These are phyloP conservation scores for Homarus gammarus DNA, from an alignment of 2,888 invertebrate genomes.

Conservation along the genomic window DNA sequence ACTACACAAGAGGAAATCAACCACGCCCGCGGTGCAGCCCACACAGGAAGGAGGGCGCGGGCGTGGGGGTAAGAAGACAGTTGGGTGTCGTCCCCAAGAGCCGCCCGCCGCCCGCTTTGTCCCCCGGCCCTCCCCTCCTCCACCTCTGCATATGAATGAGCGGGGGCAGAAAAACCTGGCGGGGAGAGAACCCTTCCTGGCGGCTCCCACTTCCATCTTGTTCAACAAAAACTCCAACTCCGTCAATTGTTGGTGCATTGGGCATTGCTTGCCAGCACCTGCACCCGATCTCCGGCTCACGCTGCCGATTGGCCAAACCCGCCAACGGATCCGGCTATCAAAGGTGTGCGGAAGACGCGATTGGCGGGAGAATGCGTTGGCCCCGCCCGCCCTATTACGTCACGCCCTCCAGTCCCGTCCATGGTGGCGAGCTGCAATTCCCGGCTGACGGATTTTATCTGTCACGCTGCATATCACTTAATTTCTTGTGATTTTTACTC, in stretches of 20 bases:
- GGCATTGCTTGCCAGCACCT: conserved; percentile 49
- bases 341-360: background rate
- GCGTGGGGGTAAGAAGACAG: background rate
- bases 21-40: background rate
- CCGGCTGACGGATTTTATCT: background rate
- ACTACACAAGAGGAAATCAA: background rate
- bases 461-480: background rate
- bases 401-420: conserved; percentile 17
- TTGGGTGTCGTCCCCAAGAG: conserved; percentile 10
- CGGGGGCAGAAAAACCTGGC: background rate
- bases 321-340: conserved; percentile 10
- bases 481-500: background rate
- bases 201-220: conserved; percentile 18
- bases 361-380: conserved; percentile 20
- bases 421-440: background rate
- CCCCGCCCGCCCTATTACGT: conserved; percentile 33
- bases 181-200: background rate
- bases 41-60: background rate
- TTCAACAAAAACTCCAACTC: conserved; percentile 14
- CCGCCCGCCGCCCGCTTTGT: background rate
- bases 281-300: conserved; percentile 8
- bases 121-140: background rate
- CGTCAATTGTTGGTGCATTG: conserved; percentile 36
- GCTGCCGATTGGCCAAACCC: conserved; percentile 19
- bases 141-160: conserved; percentile 42